A percentile compares a stretch with the other conserved stretches of the same genome.
These are phyloP conservation scores for Ophion costatus DNA, from an alignment of 2,888 invertebrate species.

Conservation along the genomic window DNA sequence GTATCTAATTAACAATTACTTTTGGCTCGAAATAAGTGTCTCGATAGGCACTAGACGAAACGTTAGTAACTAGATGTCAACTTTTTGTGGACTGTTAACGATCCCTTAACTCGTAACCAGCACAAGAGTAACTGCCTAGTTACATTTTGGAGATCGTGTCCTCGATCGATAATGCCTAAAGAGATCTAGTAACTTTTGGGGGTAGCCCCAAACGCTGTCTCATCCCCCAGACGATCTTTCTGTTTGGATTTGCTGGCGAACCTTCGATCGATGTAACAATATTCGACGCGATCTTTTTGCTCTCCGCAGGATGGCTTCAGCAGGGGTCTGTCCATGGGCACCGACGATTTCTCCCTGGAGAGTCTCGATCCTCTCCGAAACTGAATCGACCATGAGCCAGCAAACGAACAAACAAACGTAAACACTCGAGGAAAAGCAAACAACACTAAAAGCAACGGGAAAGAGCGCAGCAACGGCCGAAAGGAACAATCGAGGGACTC, in stretches of 20 bases:
- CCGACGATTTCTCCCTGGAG: conserved; percentile 97
- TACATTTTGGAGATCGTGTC: no score
- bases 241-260: neutral
- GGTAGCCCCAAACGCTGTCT: neutral
- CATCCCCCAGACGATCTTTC: neutral
- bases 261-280: neutral
- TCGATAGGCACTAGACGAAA: no score
- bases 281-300: neutral
- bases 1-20: neutral
- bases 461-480: neutral
- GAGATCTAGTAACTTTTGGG: no score
- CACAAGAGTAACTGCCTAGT: no score
- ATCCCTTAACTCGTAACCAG: no score
- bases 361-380: conserved; percentile 96
- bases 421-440: conserved; percentile 43
- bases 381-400: conserved; percentile 71
- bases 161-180: no score
- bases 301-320: conserved; percentile 92
- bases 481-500: conserved; percentile 13
- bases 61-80: no score
- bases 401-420: conserved; percentile 28
- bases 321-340: conserved; percentile 93
- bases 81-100: no score
- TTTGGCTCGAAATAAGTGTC: no score
- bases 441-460: conserved; percentile 32